A percentile compares a stretch with the other conserved stretches of the same genome.
Evolutionary conservation across 2,888 invertebrate genomes (phyloP).

Genomic region (Noctua pronuba): DNA sequence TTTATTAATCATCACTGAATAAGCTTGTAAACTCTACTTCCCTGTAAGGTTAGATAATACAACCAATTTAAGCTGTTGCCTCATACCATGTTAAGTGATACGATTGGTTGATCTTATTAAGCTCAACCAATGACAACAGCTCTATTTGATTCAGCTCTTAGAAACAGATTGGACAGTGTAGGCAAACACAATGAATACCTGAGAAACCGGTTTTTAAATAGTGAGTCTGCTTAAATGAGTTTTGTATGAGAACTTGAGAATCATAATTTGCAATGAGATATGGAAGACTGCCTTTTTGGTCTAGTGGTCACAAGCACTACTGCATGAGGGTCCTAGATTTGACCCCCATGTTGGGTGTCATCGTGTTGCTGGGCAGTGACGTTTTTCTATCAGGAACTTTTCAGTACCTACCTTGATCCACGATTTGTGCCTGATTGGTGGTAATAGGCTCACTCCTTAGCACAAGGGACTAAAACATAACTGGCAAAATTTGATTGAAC

Average conservation of each 20-base stretch:
- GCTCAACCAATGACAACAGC: background rate
- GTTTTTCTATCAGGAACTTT: background rate
- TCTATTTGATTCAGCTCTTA: background rate
- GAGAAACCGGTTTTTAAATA: conserved; percentile 2
- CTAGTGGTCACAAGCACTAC: background rate
- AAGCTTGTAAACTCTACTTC: background rate
- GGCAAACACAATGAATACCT: background rate
- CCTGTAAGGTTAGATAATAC: background rate
- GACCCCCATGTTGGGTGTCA: background rate
- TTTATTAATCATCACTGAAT: too few species aligned
- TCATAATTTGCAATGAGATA: background rate
- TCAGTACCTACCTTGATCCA: background rate
- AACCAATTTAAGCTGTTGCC: background rate
- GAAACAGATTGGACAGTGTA: background rate
- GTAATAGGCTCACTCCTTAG: background rate
- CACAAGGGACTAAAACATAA: background rate
- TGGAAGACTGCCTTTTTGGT: background rate
- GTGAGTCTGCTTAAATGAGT: background rate
- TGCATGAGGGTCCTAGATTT: background rate
- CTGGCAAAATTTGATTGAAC: background rate
- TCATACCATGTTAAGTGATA: background rate
- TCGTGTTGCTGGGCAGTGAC: background rate
- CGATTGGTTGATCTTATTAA: conserved; percentile 1
- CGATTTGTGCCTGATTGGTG: background rate
- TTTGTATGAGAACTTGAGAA: background rate